Evolutionary conservation across 2,797 vertebrate genomes (phyloP).

Genomic region (Gephyroberyx darwinii): DNA sequence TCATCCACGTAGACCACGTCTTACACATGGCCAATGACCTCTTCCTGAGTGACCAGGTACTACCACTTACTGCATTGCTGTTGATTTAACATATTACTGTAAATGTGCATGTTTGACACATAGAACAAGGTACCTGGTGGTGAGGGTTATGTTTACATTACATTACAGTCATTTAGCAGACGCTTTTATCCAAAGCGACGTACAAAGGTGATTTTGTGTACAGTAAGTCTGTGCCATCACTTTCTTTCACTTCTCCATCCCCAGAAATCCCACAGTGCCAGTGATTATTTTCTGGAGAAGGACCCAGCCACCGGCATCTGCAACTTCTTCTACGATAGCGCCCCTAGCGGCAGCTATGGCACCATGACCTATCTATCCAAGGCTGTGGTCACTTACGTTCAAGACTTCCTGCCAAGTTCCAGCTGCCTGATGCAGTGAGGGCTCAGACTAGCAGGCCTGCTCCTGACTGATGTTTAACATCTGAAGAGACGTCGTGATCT

Average conservation of each 20-base stretch:
- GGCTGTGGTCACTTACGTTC: constrained; percentile 88
- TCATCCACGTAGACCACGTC: constrained; percentile 92
- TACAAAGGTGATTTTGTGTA: background rate
- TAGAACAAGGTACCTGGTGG: too few relatives aligned
- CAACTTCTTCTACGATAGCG: constrained; percentile 96
- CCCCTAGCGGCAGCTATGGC: constrained; percentile 95
- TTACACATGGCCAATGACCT: constrained; percentile 94
- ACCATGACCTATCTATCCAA: constrained; percentile 98
- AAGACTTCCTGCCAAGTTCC: constrained; percentile 92
- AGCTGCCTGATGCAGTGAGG: constrained; percentile 92
- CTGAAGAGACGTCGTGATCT: constrained; percentile 4
- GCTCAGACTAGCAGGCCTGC: background rate
- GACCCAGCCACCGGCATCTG: constrained; percentile 93
- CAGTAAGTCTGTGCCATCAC: background rate
- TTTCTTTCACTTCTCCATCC: constrained; percentile 5
- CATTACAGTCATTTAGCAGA: too few relatives aligned
- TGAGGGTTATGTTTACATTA: too few relatives aligned
- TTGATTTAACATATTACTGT: background rate
- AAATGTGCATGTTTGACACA: background rate
- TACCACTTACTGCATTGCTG: background rate
- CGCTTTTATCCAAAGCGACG: too few relatives aligned
- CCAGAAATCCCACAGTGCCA: constrained; percentile 88
- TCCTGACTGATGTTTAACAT: background rate
- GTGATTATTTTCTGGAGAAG: constrained; percentile 90
- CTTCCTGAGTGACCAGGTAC: constrained; percentile 94